Evolutionary conservation across 2,113 vertebrate species (phyloP).

Genomic region (Thunnus thynnus): DNA sequence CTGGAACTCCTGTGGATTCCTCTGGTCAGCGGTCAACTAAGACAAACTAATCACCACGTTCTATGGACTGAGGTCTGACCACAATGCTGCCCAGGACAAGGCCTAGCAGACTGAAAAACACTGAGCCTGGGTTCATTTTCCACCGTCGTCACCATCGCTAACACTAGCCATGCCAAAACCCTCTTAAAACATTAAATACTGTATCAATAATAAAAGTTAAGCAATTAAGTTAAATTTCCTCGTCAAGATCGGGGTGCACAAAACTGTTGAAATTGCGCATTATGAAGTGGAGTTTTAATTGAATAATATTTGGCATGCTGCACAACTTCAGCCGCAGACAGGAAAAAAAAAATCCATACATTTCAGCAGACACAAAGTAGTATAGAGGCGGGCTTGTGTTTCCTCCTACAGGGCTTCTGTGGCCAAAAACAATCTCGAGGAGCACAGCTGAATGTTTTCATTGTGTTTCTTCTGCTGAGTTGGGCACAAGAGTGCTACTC

Average conservation of each 20-base stretch:
- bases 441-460: slow-evolving; percentile 85
- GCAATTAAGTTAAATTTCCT: slow-evolving; percentile 69
- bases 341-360: slow-evolving; percentile 75
- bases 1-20: slow-evolving; percentile 78
- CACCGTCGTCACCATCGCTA: slow-evolving; percentile 66
- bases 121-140: slow-evolving; percentile 63
- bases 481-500: slow-evolving; percentile 74
- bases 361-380: slow-evolving; percentile 79
- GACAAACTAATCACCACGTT: slow-evolving; percentile 80
- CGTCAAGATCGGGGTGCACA: slow-evolving; percentile 21
- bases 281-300: slow-evolving; percentile 72
- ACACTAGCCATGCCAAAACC: slow-evolving; percentile 34
- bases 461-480: slow-evolving; percentile 84
- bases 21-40: slow-evolving; percentile 77
- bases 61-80: slow-evolving; percentile 71
- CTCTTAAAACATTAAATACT: slow-evolving; percentile 65
- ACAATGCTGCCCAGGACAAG: slow-evolving; percentile 68
- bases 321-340: slow-evolving; percentile 67
- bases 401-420: slow-evolving; percentile 75
- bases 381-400: slow-evolving; percentile 82
- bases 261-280: slow-evolving; percentile 46
- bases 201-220: slow-evolving; percentile 60
- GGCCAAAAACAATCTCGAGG: slow-evolving; percentile 86
- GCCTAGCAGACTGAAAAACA: slow-evolving; percentile 70
- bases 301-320: slow-evolving; percentile 73